Evolutionary conservation across 2,888 invertebrate species (phyloP).

Genomic region (Polydrusus cervinus): DNA sequence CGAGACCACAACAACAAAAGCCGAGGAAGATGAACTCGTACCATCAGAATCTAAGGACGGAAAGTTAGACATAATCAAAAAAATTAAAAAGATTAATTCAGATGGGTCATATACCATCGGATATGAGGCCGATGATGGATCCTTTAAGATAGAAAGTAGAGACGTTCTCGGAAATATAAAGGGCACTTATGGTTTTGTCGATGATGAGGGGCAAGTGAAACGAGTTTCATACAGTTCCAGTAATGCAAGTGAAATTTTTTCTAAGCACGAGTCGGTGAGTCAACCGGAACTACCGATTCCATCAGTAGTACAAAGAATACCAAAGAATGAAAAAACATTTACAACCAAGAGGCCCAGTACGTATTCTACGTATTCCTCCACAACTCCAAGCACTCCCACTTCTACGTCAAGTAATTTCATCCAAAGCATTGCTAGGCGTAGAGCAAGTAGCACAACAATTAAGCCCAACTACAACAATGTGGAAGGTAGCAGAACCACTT

Average conservation of each 20-base stretch:
- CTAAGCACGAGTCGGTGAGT: slow-evolving; percentile 60
- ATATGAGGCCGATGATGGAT: slow-evolving; percentile 89
- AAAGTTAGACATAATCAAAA: slow-evolving; percentile 86
- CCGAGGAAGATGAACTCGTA: slow-evolving; percentile 73
- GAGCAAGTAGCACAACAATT: slow-evolving; percentile 69
- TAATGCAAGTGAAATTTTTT: slow-evolving; percentile 72
- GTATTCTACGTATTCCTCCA: slow-evolving; percentile 70
- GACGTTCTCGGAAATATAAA: slow-evolving; percentile 87
- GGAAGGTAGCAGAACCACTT: slow-evolving; percentile 65
- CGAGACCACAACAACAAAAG: slow-evolving; percentile 35
- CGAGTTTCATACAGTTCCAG: slow-evolving; percentile 83
- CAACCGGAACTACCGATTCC: slow-evolving; percentile 66
- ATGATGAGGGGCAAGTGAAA: slow-evolving; percentile 85
- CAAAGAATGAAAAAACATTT: slow-evolving; percentile 66
- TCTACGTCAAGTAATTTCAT: slow-evolving; percentile 75
- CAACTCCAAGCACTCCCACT: slow-evolving; percentile 74
- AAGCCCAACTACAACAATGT: slow-evolving; percentile 63
- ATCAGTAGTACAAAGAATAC: slow-evolving; percentile 68
- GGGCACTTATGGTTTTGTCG: slow-evolving; percentile 88
- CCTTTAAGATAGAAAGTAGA: slow-evolving; percentile 88
- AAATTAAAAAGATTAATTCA: slow-evolving; percentile 85
- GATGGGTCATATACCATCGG: slow-evolving; percentile 91
- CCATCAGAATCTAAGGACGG: slow-evolving; percentile 80
- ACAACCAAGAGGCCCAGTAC: slow-evolving; percentile 72
- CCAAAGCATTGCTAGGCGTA: slow-evolving; percentile 78